Percentiles rank a stretch among this genome's conserved stretches.
Evolutionary conservation across 2,797 vertebrate species (phyloP).

Genomic region (Buceros bicornis): DNA sequence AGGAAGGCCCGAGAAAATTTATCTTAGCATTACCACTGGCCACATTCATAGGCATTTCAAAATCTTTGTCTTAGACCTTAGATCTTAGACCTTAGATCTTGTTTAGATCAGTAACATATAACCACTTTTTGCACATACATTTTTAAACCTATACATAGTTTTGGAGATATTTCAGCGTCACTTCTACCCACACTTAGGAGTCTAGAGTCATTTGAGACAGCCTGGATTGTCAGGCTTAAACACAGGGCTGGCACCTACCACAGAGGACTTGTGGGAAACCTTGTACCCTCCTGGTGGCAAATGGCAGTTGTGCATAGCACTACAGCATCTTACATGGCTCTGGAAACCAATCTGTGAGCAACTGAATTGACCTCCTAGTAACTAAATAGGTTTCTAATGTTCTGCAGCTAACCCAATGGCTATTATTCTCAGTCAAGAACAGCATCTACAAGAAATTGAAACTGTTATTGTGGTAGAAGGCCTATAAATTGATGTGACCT

Average conservation of each 20-base stretch:
- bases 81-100: background rate
- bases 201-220: background rate
- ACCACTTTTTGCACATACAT: background rate
- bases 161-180: background rate
- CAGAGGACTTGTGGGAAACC: background rate
- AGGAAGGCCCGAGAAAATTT: background rate
- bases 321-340: background rate
- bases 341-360: background rate
- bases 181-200: background rate
- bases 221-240: background rate
- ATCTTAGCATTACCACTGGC: background rate
- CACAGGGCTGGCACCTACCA: background rate
- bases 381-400: background rate
- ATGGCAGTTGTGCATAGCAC: background rate
- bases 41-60: background rate
- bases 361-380: background rate
- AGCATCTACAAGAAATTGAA: background rate
- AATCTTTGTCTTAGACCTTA: background rate
- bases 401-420: background rate
- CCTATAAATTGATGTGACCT: background rate
- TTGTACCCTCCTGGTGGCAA: background rate
- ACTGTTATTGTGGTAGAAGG: background rate
- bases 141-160: background rate
- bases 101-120: background rate
- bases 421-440: conserved; percentile 1